Evolutionary conservation across 2,797 vertebrate genomes (phyloP).

Genomic region (Eulemur albifrons): DNA sequence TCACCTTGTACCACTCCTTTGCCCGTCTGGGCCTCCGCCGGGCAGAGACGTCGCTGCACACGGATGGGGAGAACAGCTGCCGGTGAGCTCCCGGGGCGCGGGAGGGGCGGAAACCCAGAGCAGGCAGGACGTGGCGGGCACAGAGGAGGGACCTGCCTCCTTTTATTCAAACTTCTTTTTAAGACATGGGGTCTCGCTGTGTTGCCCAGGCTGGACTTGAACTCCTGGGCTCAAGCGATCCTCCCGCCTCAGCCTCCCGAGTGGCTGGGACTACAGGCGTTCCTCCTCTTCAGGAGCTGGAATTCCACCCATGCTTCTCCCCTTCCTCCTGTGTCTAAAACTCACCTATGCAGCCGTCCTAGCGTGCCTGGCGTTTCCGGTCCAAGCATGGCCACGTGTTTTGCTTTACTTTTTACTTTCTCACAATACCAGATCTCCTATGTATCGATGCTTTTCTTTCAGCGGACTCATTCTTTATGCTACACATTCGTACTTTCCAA

Average conservation of each 20-base stretch:
- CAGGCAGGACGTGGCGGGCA: not conserved
- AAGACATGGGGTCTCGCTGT: not conserved
- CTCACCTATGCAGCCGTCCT: rapidly evolving
- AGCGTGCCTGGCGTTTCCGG: rapidly evolving
- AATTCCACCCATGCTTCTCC: rapidly evolving
- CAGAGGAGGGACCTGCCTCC: not conserved
- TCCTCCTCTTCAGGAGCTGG: not conserved
- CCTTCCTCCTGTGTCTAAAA: not conserved
- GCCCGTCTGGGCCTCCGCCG: slow-evolving; percentile 91
- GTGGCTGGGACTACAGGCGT: too few relatives aligned
- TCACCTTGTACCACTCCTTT: slow-evolving; percentile 96
- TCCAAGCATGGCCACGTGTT: rapidly evolving
- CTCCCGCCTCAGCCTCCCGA: not conserved
- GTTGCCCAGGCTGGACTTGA: not conserved
- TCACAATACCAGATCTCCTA: not conserved
- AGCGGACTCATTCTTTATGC: not conserved
- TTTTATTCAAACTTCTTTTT: not conserved
- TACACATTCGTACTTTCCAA: not conserved
- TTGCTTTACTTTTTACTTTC: too few relatives aligned
- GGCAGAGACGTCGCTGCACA: slow-evolving; percentile 89
- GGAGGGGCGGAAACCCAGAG: not conserved
- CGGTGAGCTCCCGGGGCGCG: slow-evolving; percentile 84
- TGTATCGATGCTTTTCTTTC: not conserved
- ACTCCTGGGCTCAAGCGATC: not conserved
- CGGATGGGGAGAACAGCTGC: slow-evolving; percentile 90